Evolutionary conservation across 2,888 invertebrate genomes (phyloP), one percentile per base, ranked within the genome.

Genomic region (Scotopteryx bipunctaria): DNA sequence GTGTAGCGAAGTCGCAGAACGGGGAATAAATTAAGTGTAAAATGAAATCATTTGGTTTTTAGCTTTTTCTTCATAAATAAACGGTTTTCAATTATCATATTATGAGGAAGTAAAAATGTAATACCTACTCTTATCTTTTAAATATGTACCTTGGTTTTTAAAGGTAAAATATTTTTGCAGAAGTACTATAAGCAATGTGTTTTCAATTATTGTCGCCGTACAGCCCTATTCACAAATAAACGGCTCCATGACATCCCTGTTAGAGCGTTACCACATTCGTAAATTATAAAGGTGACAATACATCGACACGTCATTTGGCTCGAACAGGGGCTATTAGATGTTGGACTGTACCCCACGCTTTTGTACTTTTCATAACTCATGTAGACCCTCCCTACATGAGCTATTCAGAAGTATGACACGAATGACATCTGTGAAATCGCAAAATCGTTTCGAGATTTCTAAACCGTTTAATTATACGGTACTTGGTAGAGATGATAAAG

Each of bases 221-320:
- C 49, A 49, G 31, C 49, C 49, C 49, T 42, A 42, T 36, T 42
- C n/a, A 23, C 9, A 38, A 41, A 46, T 37, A 32, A 52, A 37
- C 52, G 37, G 17, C 21, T 37, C 19, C 11, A 37, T 36, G 68
- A 52, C 60, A 63, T 42, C 71, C 66, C 64, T 65, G 48, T 14
- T 48, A 54, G 64, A 55, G 54, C 38, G 73, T 78, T 74, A 75
- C 77, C 76, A 73, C 80, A 81, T 78, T 75, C 78, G 76, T 83
- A 82, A 82, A 82, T 83, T 74, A 75, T 73, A 73, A 78, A 84
- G 85, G 86, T 88, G 87, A 85, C 87, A 85, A 86, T 77, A 74
- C 82, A 83, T 71, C 78, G 83, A 81, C 86, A 80, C 74, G 81
- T 86, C 86, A 86, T 86, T 86, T 82, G 80, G 76, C 71, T 64